Evolutionary conservation across 1,140 invertebrate genomes (phyloP).

Genomic region (Calycopis cecrops): DNA sequence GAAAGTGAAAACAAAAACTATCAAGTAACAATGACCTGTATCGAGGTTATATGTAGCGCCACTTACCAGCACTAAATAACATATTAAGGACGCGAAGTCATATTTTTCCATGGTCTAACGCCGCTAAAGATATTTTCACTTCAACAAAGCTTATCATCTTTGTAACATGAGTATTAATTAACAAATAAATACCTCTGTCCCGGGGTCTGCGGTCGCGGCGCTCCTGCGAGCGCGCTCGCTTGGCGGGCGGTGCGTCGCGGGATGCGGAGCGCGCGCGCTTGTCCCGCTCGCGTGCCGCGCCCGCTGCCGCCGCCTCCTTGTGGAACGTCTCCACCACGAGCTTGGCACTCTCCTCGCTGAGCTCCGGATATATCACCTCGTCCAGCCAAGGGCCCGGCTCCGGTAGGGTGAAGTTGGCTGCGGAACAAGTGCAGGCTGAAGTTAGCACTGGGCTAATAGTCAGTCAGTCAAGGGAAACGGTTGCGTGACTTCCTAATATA

Average conservation of each 20-base stretch:
- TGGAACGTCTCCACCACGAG: slow-evolving; percentile 86
- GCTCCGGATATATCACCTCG: slow-evolving; percentile 83
- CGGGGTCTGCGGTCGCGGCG: slow-evolving; percentile 26
- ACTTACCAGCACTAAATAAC: too few relatives aligned
- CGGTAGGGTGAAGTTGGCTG: slow-evolving; percentile 76
- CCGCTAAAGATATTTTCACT: too few relatives aligned
- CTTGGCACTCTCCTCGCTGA: slow-evolving; percentile 81
- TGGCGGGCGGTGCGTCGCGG: slow-evolving; percentile 42
- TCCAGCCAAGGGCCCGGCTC: slow-evolving; percentile 79
- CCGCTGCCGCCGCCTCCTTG: slow-evolving; percentile 83
- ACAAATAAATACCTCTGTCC: slow-evolving; percentile 4
- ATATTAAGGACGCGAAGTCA: too few relatives aligned
- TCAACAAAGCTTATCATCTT: too few relatives aligned
- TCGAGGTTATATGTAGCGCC: too few relatives aligned
- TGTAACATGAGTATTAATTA: too few relatives aligned
- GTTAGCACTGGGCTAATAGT: too few relatives aligned
- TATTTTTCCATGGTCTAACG: too few relatives aligned
- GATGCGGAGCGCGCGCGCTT: slow-evolving; percentile 41
- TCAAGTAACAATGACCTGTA: too few relatives aligned
- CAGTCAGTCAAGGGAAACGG: slow-evolving; percentile 1
- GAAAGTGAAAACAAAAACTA: too few relatives aligned
- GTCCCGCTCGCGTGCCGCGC: slow-evolving; percentile 41
- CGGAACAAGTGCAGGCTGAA: too few relatives aligned
- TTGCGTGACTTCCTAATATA: too few relatives aligned
- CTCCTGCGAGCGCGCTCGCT: slow-evolving; percentile 40